A percentile compares a stretch with the other conserved stretches of the same genome.
Conservation (phyloP, 1,140 invertebrate genomes). For the Habropoda laboriosa region DNA sequence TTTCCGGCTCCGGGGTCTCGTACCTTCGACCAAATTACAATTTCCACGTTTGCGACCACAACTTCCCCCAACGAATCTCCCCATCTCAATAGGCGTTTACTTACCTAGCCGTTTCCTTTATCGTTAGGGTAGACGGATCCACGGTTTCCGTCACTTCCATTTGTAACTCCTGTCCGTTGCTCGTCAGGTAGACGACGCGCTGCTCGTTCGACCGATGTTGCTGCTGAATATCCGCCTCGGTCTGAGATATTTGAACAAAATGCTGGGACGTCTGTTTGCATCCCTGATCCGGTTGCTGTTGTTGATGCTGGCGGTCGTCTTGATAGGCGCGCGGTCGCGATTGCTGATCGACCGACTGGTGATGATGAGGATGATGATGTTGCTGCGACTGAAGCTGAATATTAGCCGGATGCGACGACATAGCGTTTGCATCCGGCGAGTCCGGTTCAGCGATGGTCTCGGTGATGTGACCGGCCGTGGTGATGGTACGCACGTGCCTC, state of each 20-base stretch:
- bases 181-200: slow-evolving; percentile 72
- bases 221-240: slow-evolving; percentile 65
- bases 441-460: slow-evolving; percentile 76
- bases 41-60: no score
- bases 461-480: slow-evolving; percentile 84
- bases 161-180: slow-evolving; percentile 70
- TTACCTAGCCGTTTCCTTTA: slow-evolving; percentile 76
- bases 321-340: not conserved
- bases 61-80: no score
- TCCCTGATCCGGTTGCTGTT: slow-evolving; percentile 44
- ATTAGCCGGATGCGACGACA: slow-evolving; percentile 47
- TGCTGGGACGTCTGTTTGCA: slow-evolving; percentile 60
- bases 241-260: slow-evolving; percentile 70
- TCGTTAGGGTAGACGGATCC: slow-evolving; percentile 60
- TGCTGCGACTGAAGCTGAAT: slow-evolving; percentile 63
- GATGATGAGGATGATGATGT: slow-evolving; percentile 50
- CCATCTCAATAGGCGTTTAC: no score
- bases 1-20: slow-evolving; percentile 67
- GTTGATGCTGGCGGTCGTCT: slow-evolving; percentile 53
- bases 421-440: slow-evolving; percentile 71
- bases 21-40: slow-evolving; percentile 66
- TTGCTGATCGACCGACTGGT: slow-evolving; percentile 28
- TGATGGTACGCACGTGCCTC: slow-evolving; percentile 84
- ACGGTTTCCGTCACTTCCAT: slow-evolving; percentile 64
- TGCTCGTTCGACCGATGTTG: slow-evolving; percentile 63